Evolutionary conservation across 2,797 vertebrate genomes (phyloP).

Genomic region (Tolypeutes matacus): DNA sequence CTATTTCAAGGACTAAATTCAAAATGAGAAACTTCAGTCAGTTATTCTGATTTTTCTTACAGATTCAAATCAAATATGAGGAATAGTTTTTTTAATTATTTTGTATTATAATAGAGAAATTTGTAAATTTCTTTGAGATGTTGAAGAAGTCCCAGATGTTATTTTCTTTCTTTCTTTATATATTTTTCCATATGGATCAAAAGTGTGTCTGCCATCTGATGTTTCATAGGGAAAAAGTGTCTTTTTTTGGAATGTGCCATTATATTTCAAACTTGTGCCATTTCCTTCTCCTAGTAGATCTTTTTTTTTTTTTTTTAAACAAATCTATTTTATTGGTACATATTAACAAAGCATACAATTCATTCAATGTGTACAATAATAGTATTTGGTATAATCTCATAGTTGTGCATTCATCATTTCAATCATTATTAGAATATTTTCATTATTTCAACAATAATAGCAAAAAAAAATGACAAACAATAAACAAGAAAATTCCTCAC

Average conservation of each 20-base stretch:
- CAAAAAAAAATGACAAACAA: no score
- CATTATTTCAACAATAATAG: no score
- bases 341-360: no score
- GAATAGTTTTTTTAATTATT: not conserved
- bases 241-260: not conserved
- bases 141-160: not conserved
- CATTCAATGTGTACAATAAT: no score
- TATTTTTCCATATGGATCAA: not conserved
- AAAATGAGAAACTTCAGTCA: not conserved
- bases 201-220: not conserved
- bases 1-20: not conserved
- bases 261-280: not conserved
- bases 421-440: no score
- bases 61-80: slow-evolving; percentile 13
- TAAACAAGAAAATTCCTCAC: no score
- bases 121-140: not conserved
- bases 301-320: no score
- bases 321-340: no score
- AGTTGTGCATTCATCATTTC: no score
- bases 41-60: not conserved
- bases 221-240: not conserved
- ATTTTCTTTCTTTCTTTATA: not conserved
- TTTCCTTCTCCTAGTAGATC: not conserved
- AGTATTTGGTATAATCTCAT: no score
- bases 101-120: not conserved